Percentiles rank a stretch among this genome's conserved stretches.
Evolutionary conservation across 92 coral and sea anemone species (phyloP).

Genomic region (Bergia sp.): DNA sequence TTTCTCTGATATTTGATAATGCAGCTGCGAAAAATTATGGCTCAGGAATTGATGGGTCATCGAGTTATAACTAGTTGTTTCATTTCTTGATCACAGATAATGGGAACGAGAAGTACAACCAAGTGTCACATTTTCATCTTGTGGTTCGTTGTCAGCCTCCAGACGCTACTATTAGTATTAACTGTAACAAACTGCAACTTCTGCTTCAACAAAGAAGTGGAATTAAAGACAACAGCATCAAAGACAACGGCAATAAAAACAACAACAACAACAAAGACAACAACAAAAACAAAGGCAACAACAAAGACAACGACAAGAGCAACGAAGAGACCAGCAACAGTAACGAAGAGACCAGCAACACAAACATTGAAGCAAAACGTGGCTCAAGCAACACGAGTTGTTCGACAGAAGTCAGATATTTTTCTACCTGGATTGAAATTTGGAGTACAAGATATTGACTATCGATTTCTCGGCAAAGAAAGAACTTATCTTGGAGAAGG

Average conservation of each 20-base stretch:
- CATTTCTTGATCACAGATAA: background rate
- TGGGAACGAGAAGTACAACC: slow-evolving; percentile 20
- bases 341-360: background rate
- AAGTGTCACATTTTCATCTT: background rate
- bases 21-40: too few species aligned
- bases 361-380: background rate
- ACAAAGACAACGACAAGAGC: background rate
- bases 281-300: background rate
- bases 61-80: background rate
- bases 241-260: background rate
- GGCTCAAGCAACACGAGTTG: background rate
- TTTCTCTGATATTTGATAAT: too few species aligned
- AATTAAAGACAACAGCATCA: background rate
- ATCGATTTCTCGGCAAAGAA: background rate
- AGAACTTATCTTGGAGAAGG: background rate
- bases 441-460: background rate
- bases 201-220: background rate
- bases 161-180: background rate
- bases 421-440: background rate
- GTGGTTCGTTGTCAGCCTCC: slow-evolving; percentile 1
- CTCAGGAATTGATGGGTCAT: background rate
- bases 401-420: background rate
- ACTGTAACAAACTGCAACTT: background rate
- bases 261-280: background rate
- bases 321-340: background rate